These are phyloP conservation scores for Coleophora flavipennella DNA, from an alignment of 2,888 invertebrate species.

Conservation along the genomic window DNA sequence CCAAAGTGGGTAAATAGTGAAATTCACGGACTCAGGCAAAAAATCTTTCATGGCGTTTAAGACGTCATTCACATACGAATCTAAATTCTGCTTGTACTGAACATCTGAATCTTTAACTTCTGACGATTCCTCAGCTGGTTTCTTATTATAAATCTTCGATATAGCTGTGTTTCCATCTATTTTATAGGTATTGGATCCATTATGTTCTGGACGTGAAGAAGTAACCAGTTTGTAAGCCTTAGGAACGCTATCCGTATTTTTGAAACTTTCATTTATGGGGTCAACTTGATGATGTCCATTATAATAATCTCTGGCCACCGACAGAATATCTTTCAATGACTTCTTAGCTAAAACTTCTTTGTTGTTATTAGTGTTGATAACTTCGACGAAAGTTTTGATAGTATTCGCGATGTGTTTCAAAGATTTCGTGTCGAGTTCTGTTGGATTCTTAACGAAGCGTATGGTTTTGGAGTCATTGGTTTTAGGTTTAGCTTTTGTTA, in stretches of 20 bases:
- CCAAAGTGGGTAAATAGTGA: conserved; percentile 12
- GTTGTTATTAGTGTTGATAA: background rate
- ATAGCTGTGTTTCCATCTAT: too few relatives aligned
- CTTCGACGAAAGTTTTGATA: background rate
- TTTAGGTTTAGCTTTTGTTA: background rate
- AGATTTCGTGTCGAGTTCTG: background rate
- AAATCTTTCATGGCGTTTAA: conserved; percentile 3
- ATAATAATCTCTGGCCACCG: background rate
- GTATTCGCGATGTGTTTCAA: background rate
- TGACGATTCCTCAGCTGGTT: too few relatives aligned
- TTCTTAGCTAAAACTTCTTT: background rate
- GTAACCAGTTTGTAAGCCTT: too few relatives aligned
- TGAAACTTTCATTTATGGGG: too few relatives aligned
- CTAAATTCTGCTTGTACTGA: background rate
- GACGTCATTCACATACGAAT: conserved; percentile 2
- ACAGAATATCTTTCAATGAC: background rate
- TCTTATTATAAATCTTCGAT: too few relatives aligned
- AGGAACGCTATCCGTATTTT: too few relatives aligned
- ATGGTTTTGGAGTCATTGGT: too few relatives aligned
- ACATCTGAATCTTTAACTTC: background rate
- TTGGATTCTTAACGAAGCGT: too few relatives aligned
- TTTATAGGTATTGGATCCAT: too few relatives aligned
- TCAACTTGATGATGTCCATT: background rate
- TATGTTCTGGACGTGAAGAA: too few relatives aligned
- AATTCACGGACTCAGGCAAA: conserved; percentile 3